Conservation (phyloP, 2,797 vertebrate genomes). For the Champsocephalus gunnari region DNA sequence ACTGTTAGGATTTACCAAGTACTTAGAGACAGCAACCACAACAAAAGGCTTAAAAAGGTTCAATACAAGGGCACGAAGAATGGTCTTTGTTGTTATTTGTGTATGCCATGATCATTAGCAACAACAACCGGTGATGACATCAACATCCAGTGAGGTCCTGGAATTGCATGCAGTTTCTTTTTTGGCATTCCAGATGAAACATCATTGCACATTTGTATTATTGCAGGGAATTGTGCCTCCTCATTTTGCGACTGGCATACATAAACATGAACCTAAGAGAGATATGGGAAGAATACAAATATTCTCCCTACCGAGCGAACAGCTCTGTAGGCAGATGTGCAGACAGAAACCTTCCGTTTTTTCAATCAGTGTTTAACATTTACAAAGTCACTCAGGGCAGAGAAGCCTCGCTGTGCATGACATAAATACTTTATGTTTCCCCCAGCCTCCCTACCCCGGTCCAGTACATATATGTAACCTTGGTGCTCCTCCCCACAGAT, state of each 20-base stretch:
- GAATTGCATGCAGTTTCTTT: constrained; percentile 51
- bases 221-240: constrained; percentile 34
- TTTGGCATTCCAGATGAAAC: constrained; percentile 30
- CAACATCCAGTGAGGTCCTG: constrained; percentile 52
- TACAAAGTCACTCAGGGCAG: constrained; percentile 60
- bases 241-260: constrained; percentile 46
- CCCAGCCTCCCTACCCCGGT: constrained; percentile 1
- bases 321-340: constrained; percentile 53
- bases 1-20: constrained; percentile 19
- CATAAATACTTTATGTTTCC: constrained; percentile 62
- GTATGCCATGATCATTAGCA: constrained; percentile 60
- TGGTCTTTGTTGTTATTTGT: constrained; percentile 47
- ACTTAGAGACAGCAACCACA: constrained; percentile 24
- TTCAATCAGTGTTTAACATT: constrained; percentile 61
- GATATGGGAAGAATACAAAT: constrained; percentile 39
- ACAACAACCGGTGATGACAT: constrained; percentile 59
- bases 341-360: constrained; percentile 50
- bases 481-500: constrained; percentile 41
- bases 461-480: constrained; percentile 51
- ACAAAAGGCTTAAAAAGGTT: constrained; percentile 35
- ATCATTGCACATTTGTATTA: constrained; percentile 61
- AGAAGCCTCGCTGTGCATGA: constrained; percentile 45
- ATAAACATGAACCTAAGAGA: constrained; percentile 48
- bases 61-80: constrained; percentile 24
- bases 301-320: constrained; percentile 47